Base-by-base conservation (phyloP, 2,113 vertebrate genomes). In the Abramis brama region DNA sequence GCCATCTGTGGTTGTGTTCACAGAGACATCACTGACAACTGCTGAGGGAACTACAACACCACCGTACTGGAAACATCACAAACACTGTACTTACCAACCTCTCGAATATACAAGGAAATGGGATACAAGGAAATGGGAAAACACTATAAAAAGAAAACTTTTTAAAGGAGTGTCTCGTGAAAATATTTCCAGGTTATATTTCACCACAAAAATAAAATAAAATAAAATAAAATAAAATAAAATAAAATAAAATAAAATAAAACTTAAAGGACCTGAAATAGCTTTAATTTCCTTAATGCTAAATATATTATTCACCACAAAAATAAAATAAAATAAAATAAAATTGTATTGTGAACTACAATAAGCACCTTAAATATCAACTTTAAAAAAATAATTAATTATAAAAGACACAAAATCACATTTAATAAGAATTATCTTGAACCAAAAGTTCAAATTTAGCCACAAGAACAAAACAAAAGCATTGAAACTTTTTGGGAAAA, bases 1-100 rank as follows among this genome's bases (percentile, higher is more conserved):
- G 5, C 21, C 57, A 60, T 55, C 83, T 75, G 83, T 78, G 36
- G 19, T 13, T 45, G 43, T 39, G 60, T 85, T 78, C 50, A 76
- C 30, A 52, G 74, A 85, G 43, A 79, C 27, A 83, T 64, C 21
- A n/a, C 43, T 23, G n/a, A 75, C 27, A 30, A 45, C 3, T 6
- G 23, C 43, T 43, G 36, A 43, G 68, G 68, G 68, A 71, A 71
- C 36, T 12, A 71, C 9, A 23, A n/a, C 36, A 6, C 19, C 1
- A 23, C 33, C 59, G 5, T 25, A 11, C 59, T 25, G 59, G 59
- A 60, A 57, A 25, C 33, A 71, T 71, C 68, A 39, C 33, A 71
- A 11, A 43, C 39, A 71, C 33, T 71, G 33, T 23, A 71, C 30
- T 36, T 70, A 21, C 7, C 9, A 19, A 23, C 19, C 19, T 33